These are phyloP conservation scores for Brachionus koreanus DNA, from an alignment of 1,140 invertebrate genomes.

Conservation along the genomic window DNA sequence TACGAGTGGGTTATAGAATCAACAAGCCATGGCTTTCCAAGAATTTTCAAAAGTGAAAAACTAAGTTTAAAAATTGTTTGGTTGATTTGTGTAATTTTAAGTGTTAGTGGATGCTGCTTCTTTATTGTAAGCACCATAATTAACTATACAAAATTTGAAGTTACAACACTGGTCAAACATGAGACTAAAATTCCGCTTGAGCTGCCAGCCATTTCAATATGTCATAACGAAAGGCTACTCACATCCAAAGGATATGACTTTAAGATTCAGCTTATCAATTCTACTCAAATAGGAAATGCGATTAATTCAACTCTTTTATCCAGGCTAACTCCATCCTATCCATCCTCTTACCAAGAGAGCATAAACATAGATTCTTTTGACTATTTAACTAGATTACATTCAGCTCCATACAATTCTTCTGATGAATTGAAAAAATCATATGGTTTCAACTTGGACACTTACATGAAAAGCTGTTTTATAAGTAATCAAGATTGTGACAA, in stretches of 20 bases:
- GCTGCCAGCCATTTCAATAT: background rate
- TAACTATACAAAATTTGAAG: background rate
- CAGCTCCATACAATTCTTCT: background rate
- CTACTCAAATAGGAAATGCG: background rate
- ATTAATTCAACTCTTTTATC: slow-evolving; percentile 12
- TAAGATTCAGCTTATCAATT: background rate
- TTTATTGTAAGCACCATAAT: background rate
- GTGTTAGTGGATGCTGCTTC: background rate
- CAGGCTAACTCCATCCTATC: background rate
- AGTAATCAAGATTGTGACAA: background rate
- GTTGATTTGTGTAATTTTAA: background rate
- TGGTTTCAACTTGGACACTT: background rate
- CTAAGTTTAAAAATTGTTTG: background rate
- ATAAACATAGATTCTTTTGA: background rate
- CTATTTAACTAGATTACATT: background rate
- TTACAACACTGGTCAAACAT: background rate
- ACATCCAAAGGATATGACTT: background rate
- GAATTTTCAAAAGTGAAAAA: background rate
- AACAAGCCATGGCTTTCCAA: slow-evolving; percentile 8
- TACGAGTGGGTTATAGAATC: slow-evolving; percentile 10
- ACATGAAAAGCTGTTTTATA: background rate
- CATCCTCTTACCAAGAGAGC: background rate
- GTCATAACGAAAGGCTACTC: background rate
- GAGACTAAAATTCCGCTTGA: background rate
- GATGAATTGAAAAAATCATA: background rate